phyloP scores from a whole-genome alignment of 2,888 invertebrate species.

The Ormia ochracea region DNA sequence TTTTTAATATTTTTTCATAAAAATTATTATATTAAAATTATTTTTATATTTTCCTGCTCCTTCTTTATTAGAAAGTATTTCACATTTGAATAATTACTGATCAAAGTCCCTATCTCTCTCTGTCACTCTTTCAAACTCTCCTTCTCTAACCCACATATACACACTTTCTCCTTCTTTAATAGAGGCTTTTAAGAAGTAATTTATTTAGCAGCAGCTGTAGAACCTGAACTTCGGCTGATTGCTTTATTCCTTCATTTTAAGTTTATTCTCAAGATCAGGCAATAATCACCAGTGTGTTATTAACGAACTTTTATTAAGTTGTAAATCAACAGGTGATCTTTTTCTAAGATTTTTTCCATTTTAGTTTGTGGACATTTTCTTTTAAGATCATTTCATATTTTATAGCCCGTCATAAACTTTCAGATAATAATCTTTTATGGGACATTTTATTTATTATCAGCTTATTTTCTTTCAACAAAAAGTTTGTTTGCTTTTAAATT shows the following conservation, averaged over 20 bases:
- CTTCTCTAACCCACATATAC: background rate
- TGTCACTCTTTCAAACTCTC: background rate
- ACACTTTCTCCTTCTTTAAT: too few species aligned
- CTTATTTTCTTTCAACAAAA: background rate
- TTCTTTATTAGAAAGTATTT: too few species aligned
- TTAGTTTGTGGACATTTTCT: background rate
- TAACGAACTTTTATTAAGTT: slow-evolving; percentile 44
- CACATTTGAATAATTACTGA: too few species aligned
- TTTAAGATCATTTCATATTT: background rate
- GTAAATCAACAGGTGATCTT: slow-evolving; percentile 50
- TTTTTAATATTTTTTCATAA: too few species aligned
- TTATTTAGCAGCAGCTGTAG: slow-evolving; percentile 30
- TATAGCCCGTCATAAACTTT: slow-evolving; percentile 2
- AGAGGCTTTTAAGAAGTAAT: slow-evolving; percentile 27
- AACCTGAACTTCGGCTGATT: background rate
- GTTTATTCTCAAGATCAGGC: slow-evolving; percentile 40
- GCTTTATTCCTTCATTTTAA: slow-evolving; percentile 5
- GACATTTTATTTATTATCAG: slow-evolving; percentile 17
- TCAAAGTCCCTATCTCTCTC: too few species aligned
- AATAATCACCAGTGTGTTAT: slow-evolving; percentile 34
- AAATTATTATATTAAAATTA: too few species aligned
- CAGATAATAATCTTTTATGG: slow-evolving; percentile 11
- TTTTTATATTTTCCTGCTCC: too few species aligned
- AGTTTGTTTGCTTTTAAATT: slow-evolving; percentile 12
- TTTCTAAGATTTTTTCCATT: background rate